Base-by-base conservation (phyloP, 2,888 invertebrate species). In the Mystacides longicornis region DNA sequence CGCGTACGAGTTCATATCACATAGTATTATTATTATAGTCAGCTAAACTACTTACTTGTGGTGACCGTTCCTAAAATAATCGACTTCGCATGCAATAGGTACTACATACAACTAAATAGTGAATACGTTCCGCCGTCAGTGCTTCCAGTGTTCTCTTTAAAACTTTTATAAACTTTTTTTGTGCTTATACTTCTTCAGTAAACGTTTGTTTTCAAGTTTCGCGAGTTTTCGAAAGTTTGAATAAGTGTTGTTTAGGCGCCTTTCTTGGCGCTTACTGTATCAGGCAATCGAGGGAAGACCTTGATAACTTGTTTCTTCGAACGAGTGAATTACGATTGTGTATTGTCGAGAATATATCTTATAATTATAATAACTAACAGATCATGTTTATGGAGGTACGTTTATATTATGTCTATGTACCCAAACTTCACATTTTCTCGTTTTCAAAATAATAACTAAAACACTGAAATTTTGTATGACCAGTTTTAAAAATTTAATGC, bases 231-330 rank as follows among this genome's bases (percentile, higher is more conserved):
- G 23, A 16, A 20, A 19, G 49, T 49, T 52, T 47, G 49, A 58
- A 55, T 51, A 51, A 19, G 45, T 45, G 55, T 23, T 43, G 37
- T 51, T 47, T 51, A 52, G 21, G 37, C 55, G 53, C 50, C 53
- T 37, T 37, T 37, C 22, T 49, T 20, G 49, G 52, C 42, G 52
- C 53, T 49, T 67, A 70, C 70, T 69, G 68, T 68, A 70, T 67
- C 70, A 69, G 69, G 69, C 68, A 70, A 67, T 50, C 49, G 73
- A 75, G 77, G 56, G 51, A 72, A 75, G 77, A 75, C 77, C 77
- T 77, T 77, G 77, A 77, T 75, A 76, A 75, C 74, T 76, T 69
- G 77, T 76, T 76, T 73, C 72, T 75, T 71, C 71, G 59, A 73
- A 70, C 73, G 70, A 74, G 67, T 70, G 72, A 69, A 70, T 71